phyloP scores from a whole-genome alignment of 1,140 invertebrate species.

The Drosophila willistoni region DNA sequence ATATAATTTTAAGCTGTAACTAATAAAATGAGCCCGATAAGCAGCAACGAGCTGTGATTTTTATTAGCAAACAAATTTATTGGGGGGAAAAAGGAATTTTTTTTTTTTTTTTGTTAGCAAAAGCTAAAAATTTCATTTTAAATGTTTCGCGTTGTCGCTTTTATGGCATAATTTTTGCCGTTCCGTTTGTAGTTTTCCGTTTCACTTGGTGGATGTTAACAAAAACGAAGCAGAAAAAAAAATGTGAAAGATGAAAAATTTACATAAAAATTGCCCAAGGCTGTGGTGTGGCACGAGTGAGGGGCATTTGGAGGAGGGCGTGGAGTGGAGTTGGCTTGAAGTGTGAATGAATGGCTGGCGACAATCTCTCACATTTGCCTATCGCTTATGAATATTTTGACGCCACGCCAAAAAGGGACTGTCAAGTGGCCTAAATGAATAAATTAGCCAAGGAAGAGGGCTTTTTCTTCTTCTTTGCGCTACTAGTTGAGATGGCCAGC shows the following conservation, averaged over 20 bases:
- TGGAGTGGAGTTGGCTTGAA: slow-evolving; percentile 19
- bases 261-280: slow-evolving; percentile 69
- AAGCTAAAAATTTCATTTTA: slow-evolving; percentile 66
- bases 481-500: not conserved
- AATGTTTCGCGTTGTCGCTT: slow-evolving; percentile 68
- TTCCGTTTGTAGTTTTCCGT: slow-evolving; percentile 58
- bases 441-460: slow-evolving; percentile 54
- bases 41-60: slow-evolving; percentile 66
- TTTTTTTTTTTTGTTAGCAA: not conserved
- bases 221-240: not conserved
- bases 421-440: slow-evolving; percentile 68
- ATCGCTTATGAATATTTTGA: slow-evolving; percentile 77
- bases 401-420: slow-evolving; percentile 33
- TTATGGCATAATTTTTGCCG: slow-evolving; percentile 62
- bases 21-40: slow-evolving; percentile 74
- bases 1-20: slow-evolving; percentile 76
- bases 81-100: slow-evolving; percentile 14
- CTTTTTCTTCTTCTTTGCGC: not conserved
- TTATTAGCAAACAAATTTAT: slow-evolving; percentile 67
- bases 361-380: slow-evolving; percentile 61
- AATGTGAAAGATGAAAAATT: slow-evolving; percentile 27
- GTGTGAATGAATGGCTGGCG: slow-evolving; percentile 15
- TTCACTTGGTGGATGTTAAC: slow-evolving; percentile 3
- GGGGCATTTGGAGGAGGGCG: slow-evolving; percentile 3
- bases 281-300: not conserved